phyloP scores from a whole-genome alignment of 92 coral and sea anemone genomes.

The Nematostella vectensis region DNA sequence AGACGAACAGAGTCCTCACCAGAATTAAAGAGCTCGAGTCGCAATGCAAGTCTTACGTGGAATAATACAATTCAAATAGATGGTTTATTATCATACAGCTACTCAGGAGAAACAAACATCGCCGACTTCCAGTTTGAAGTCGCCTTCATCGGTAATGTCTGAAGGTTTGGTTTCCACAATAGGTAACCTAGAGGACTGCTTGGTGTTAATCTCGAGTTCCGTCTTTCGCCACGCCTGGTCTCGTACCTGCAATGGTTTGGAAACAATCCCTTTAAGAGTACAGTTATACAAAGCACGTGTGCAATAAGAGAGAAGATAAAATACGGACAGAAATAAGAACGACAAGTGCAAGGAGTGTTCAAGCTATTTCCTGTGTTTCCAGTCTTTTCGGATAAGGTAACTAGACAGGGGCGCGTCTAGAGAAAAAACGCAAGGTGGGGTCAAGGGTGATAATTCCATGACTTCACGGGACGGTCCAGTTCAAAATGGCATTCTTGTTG shows the following conservation, averaged over 20 bases:
- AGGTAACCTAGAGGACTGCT: slow-evolving; percentile 75
- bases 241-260: slow-evolving; percentile 42
- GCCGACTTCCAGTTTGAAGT: slow-evolving; percentile 84
- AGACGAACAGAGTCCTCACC: neutral
- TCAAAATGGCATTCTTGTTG: no score
- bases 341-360: no score
- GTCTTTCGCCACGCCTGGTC: slow-evolving; percentile 51
- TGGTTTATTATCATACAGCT: slow-evolving; percentile 14
- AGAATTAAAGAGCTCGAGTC: neutral
- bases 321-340: no score
- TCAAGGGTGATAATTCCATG: no score
- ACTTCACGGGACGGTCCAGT: no score
- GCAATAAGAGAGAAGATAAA: no score
- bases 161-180: slow-evolving; percentile 71
- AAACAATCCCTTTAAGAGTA: no score
- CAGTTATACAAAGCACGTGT: no score
- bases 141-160: slow-evolving; percentile 69
- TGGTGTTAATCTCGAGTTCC: slow-evolving; percentile 47
- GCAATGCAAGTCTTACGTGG: neutral
- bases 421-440: no score
- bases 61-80: slow-evolving; percentile 19
- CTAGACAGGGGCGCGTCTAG: no score
- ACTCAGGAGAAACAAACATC: slow-evolving; percentile 85
- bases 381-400: no score
- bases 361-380: no score